These are phyloP conservation scores for Sebastes cheni DNA, from an alignment of 2,797 vertebrate species.

Conservation along the genomic window DNA sequence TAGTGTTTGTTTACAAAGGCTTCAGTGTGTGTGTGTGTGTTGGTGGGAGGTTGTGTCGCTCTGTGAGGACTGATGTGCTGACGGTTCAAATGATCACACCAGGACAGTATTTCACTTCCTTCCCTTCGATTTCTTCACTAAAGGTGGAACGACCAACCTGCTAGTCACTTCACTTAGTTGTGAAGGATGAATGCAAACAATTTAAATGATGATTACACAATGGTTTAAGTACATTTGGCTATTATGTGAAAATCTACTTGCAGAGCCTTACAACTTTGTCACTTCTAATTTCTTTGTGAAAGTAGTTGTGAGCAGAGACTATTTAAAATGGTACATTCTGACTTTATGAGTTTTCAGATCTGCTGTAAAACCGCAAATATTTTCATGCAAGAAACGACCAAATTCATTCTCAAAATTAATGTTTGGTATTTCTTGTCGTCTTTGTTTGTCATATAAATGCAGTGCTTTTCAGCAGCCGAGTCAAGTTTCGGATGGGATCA, in stretches of 20 bases:
- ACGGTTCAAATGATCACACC: slow-evolving; percentile 11
- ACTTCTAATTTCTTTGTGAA: not conserved
- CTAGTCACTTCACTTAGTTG: not conserved
- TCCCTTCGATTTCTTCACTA: not conserved
- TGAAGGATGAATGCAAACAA: not conserved
- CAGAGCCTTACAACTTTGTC: not conserved
- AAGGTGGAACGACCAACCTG: not conserved
- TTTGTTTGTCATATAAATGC: not conserved
- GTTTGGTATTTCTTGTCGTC: not conserved
- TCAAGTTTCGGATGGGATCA: not conserved
- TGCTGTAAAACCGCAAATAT: not conserved
- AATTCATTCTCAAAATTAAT: not conserved
- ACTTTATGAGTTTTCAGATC: not conserved
- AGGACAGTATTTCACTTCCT: not conserved
- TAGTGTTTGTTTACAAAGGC: slow-evolving; percentile 64
- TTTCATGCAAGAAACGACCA: not conserved
- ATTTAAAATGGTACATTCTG: not conserved
- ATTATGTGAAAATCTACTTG: no score
- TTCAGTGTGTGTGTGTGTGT: slow-evolving; percentile 25
- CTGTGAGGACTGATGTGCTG: slow-evolving; percentile 28
- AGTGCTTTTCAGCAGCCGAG: not conserved
- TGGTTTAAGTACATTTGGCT: not conserved
- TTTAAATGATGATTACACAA: not conserved
- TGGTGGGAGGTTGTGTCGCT: slow-evolving; percentile 41
- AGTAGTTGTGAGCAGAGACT: not conserved